Conservation (phyloP, 2,888 invertebrate species). For the Xanthorhoe spadicearia region DNA sequence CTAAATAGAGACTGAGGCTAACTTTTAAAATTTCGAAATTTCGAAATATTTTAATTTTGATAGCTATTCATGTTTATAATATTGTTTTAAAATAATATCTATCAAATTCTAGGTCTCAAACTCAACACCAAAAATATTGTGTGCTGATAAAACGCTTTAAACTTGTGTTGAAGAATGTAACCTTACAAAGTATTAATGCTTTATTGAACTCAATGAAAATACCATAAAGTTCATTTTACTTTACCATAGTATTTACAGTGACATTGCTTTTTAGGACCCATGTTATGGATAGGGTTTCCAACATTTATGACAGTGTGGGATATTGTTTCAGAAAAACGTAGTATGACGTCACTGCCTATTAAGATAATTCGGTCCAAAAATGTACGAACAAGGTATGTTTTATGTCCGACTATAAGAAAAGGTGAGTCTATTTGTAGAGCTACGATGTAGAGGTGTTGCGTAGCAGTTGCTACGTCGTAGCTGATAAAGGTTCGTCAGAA, state of each 20-base stretch:
- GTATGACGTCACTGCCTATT: conserved; percentile 29
- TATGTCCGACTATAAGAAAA: background rate
- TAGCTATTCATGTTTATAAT: no score
- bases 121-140: no score
- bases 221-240: background rate
- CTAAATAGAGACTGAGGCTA: no score
- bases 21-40: no score
- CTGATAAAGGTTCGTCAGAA: background rate
- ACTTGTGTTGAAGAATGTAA: no score
- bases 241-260: conserved; percentile 3
- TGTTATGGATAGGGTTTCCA: conserved; percentile 37
- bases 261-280: conserved; percentile 8
- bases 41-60: no score
- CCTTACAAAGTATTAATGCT: background rate
- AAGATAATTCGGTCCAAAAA: conserved; percentile 26
- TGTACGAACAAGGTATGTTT: conserved; percentile 11
- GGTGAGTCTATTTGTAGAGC: background rate
- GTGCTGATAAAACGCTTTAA: no score
- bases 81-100: no score
- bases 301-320: conserved; percentile 35
- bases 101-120: no score
- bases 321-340: conserved; percentile 33
- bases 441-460: conserved; percentile 3
- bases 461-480: background rate
- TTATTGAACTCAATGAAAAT: background rate